Percentiles rank a stretch among this genome's conserved stretches.
Conservation (phyloP, 2,888 invertebrate species). For the Orthosia gothica region DNA sequence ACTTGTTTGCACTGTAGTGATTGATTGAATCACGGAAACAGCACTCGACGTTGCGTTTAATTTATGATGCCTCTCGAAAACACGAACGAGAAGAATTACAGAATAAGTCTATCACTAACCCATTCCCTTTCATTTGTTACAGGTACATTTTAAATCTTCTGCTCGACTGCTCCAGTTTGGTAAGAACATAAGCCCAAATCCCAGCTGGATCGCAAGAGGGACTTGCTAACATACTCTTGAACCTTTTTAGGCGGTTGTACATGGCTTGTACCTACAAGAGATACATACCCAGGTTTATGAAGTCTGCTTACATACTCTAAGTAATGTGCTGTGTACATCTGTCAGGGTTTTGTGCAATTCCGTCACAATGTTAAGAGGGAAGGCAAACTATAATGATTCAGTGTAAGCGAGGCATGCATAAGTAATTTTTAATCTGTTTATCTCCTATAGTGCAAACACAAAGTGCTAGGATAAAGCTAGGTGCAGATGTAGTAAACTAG, state of each 20-base stretch:
- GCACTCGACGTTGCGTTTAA: neutral
- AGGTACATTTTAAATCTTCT: slow-evolving; percentile 40
- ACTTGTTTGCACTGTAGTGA: neutral
- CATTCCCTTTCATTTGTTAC: slow-evolving; percentile 30
- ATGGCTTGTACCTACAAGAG: slow-evolving; percentile 11
- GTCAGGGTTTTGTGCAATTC: slow-evolving; percentile 16
- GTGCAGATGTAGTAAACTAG: neutral
- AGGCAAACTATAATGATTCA: slow-evolving; percentile 8
- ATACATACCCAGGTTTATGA: slow-evolving; percentile 17
- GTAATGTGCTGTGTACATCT: slow-evolving; percentile 6
- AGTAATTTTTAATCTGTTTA: slow-evolving; percentile 57
- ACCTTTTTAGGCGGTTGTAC: slow-evolving; percentile 7
- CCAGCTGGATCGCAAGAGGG: slow-evolving; percentile 1
- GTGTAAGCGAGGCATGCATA: slow-evolving; percentile 40
- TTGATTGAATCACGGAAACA: neutral
- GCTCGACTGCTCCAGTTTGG: slow-evolving; percentile 7
- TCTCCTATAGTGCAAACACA: slow-evolving; percentile 13
- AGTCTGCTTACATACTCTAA: slow-evolving; percentile 6
- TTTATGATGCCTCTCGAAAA: neutral
- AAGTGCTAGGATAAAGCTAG: neutral
- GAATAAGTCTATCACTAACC: slow-evolving; percentile 7
- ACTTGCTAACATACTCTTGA: neutral
- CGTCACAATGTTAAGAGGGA: slow-evolving; percentile 8
- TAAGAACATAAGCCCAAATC: slow-evolving; percentile 14
- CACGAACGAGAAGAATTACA: neutral